Conservation (phyloP, 2,888 invertebrate genomes). For the Barypeithes pellucidus region DNA sequence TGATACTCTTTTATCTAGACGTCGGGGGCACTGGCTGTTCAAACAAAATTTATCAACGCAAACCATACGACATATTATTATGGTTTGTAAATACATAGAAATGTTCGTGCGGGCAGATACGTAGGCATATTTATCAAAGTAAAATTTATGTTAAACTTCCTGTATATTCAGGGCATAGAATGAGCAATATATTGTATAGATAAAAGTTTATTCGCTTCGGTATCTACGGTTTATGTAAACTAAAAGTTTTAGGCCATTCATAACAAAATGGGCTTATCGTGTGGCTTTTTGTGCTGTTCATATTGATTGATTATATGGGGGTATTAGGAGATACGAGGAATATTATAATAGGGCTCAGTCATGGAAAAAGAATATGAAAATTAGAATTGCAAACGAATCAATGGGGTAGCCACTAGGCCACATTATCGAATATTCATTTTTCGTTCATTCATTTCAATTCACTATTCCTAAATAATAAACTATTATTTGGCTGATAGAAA, state of each 20-base stretch:
- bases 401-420: too few relatives aligned
- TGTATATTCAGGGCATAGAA: constrained; percentile 53
- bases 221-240: constrained; percentile 54
- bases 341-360: constrained; percentile 37
- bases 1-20: constrained; percentile 20
- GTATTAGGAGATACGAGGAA: constrained; percentile 37
- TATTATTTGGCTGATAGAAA: too few relatives aligned
- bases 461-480: too few relatives aligned
- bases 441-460: too few relatives aligned
- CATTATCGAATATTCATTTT: too few relatives aligned
- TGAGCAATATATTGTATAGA: constrained; percentile 51
- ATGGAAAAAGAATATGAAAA: constrained; percentile 45
- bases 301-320: constrained; percentile 52
- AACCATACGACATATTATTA: constrained; percentile 46
- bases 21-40: constrained; percentile 38
- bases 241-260: constrained; percentile 53
- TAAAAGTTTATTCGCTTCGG: constrained; percentile 51
- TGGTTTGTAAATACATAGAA: constrained; percentile 51
- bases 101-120: constrained; percentile 50
- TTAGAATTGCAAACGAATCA: constrained; percentile 38
- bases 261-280: constrained; percentile 51
- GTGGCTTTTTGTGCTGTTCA: constrained; percentile 45
- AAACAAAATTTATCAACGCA: constrained; percentile 51
- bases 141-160: constrained; percentile 56
- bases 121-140: constrained; percentile 55